Base-by-base conservation (phyloP, 1,140 invertebrate genomes). In the Odontomachus brunneus region DNA sequence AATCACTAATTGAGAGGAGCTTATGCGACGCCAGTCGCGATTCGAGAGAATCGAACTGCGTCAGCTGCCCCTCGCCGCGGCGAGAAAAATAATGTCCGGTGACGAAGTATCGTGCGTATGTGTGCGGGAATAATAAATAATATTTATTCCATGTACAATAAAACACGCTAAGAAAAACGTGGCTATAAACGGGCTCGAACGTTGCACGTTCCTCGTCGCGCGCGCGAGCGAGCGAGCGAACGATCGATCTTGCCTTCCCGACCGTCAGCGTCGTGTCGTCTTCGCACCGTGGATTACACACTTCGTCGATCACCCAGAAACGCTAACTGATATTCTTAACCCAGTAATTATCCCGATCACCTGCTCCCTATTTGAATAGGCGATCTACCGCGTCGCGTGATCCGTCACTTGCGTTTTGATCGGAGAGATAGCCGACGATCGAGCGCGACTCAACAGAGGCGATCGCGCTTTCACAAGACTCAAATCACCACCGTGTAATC, bases 91-190 rank as follows among this genome's bases (percentile, higher is more conserved):
- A 17, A 33, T 12, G 17, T n/a, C 11, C 0, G 17, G 3, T 19
- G 14, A 57, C 24, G 5, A 78, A 55, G 24, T 24, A 15, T 69
- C 65, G 1, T 29, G 44, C 17, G 14, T 3, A n/a, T 49, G 51
- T 3, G 26, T 49, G 51, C 49, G 17, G 9, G 63, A 65, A 71
- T 57, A 65, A 76, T 83, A 66, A 72, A 71, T 29, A 63, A 51
- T 29, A 55, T 83, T 87, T 87, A 87, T 87, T 84, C 29, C 69
- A 71, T 72, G 22, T 75, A 84, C 53, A 87, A 66, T 75, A 74
- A n/a, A n/a, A 75, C 33, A 29, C 7, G 14, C 29, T 87, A 87
- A 53, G 60, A 71, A 72, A 87, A 87, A 74, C 17, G 22, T 80
- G 48, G 24, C 38, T 87, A 80, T n/a, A 80, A 86, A 87, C 59